Evolutionary conservation across 53 echinoderm and acorn worm genomes (phyloP).

Genomic region (Crossaster papposus): DNA sequence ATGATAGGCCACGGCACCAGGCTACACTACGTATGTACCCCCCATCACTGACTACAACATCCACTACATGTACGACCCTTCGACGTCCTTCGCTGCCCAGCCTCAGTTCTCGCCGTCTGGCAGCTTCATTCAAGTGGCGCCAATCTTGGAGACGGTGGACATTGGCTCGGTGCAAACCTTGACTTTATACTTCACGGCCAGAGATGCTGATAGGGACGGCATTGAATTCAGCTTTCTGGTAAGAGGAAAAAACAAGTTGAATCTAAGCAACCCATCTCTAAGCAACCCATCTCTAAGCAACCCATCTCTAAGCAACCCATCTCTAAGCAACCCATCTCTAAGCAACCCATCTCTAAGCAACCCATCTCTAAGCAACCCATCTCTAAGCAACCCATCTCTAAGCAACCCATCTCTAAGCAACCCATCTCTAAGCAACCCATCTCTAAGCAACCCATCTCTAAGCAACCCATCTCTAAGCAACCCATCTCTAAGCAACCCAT

Average conservation of each 20-base stretch:
- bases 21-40: conserved; percentile 61
- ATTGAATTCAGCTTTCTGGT: conserved; percentile 75
- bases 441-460: too few species aligned
- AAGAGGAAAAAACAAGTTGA: conserved; percentile 31
- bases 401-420: too few species aligned
- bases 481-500: too few species aligned
- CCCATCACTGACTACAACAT: conserved; percentile 28
- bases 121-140: conserved; percentile 81
- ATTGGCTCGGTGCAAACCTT: conserved; percentile 66
- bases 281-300: too few species aligned
- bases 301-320: too few species aligned
- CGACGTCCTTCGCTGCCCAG: conserved; percentile 56
- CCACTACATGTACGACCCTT: conserved; percentile 67
- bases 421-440: too few species aligned
- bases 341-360: too few species aligned
- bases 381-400: too few species aligned
- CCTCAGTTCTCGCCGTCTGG: conserved; percentile 84
- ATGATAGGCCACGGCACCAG: conserved; percentile 67
- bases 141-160: conserved; percentile 61
- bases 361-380: too few species aligned
- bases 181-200: conserved; percentile 69
- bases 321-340: too few species aligned
- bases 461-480: too few species aligned
- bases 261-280: too few species aligned
- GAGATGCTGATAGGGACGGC: conserved; percentile 56